Evolutionary conservation across 2,113 vertebrate genomes (phyloP).

Genomic region (Scatophagus argus): DNA sequence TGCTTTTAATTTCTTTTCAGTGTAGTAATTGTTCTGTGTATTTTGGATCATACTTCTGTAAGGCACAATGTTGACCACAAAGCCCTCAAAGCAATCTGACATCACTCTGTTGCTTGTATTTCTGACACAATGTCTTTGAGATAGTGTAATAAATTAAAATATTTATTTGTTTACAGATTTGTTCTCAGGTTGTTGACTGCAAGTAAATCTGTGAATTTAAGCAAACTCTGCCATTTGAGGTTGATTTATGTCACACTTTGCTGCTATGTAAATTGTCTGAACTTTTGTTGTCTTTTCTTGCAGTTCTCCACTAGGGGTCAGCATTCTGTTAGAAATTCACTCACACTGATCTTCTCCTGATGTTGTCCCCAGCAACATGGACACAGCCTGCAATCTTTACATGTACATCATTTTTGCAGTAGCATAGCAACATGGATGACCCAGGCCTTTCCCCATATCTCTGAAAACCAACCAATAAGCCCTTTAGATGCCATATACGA

Average conservation of each 20-base stretch:
- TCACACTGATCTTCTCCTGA: background rate
- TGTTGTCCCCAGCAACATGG: background rate
- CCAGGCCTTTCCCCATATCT: background rate
- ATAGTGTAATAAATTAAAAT: constrained; percentile 70
- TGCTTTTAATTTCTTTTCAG: constrained; percentile 39
- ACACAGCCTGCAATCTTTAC: background rate
- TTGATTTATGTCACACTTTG: background rate
- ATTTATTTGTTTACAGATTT: constrained; percentile 78
- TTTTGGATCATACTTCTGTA: constrained; percentile 51
- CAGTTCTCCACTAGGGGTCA: constrained; percentile 74
- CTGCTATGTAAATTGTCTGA: background rate
- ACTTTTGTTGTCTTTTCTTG: background rate
- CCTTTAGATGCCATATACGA: background rate
- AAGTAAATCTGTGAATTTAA: constrained; percentile 27
- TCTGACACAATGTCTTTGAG: constrained; percentile 49
- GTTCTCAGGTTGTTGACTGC: constrained; percentile 40
- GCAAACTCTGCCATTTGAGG: background rate
- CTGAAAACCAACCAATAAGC: constrained; percentile 14
- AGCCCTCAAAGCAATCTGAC: constrained; percentile 47
- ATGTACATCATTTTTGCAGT: constrained; percentile 18
- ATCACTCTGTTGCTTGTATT: constrained; percentile 45
- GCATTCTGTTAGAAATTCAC: constrained; percentile 36
- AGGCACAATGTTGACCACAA: constrained; percentile 34
- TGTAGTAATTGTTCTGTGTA: constrained; percentile 51
- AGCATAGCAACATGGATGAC: constrained; percentile 31